Base-by-base conservation (phyloP, 1,140 invertebrate genomes). In the Globodera ellingtonae region DNA sequence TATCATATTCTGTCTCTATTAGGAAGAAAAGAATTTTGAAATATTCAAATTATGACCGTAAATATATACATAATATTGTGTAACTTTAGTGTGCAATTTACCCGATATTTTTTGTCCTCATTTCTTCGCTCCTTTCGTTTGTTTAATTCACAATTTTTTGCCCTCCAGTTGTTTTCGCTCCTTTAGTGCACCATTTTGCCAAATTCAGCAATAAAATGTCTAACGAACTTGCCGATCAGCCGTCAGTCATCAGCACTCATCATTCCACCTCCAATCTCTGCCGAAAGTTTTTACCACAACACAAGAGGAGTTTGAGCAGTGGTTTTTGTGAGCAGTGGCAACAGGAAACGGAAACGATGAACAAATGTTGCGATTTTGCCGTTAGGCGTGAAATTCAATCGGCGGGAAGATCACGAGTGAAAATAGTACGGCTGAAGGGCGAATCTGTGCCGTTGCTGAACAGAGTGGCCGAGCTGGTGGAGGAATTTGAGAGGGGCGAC, bases 221-320 rank as follows among this genome's bases (percentile, higher is more conserved):
- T 6, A 62, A 62, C 13, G 10, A 6, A 18, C 0, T 70, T 0
- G 8, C 67, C 9, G 8, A 47, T 44, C 67, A 35, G 35, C 67
- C 24, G 35, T 44, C 67, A 70, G 10, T 13, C 67, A 18, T 4
- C n/a, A 6, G 46, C 13, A 7, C 46, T 70, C n/a, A n/a, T 47
- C 67, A 9, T 8, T 69, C 35, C 66, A 69, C 8, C 35, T 70
- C 67, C 35, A 46, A 6, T 13, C 35, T 44, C 67, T 10, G 6
- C 67, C 67, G 46, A 70, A 70, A 70, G 35, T 44, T 70, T 35
- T 69, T 18, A 69, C n/a, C 66, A 69, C 66, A 69, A 69, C 67
- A 70, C 9, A 70, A 35, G 13, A 70, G 67, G 46, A 70, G 35
- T 47, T 70, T 35, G 10, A 44, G 67, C 67, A 44, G 46, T 10